A percentile compares a stretch with the other conserved stretches of the same genome.
Evolutionary conservation across 2,113 vertebrate species (phyloP).

Genomic region (Copsychus sechellarum): DNA sequence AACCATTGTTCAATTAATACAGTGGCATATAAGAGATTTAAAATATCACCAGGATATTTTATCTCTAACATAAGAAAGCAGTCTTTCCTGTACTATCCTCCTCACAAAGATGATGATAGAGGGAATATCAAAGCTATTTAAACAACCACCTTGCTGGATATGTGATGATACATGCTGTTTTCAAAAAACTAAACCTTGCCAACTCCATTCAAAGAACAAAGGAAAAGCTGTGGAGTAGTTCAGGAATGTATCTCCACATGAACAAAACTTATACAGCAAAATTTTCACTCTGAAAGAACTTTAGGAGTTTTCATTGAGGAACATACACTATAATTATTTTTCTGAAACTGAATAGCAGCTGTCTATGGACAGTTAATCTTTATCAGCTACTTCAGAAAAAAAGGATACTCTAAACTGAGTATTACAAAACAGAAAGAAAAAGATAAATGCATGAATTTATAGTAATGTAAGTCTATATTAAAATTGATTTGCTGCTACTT

Average conservation of each 20-base stretch:
- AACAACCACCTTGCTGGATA: not conserved
- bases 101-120: not conserved
- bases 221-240: not conserved
- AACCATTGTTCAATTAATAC: not conserved
- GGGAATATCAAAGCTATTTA: not conserved
- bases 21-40: not conserved
- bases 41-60: not conserved
- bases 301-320: not conserved
- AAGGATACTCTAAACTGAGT: not conserved
- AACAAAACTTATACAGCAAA: not conserved
- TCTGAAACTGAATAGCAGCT: not conserved
- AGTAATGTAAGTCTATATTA: not conserved
- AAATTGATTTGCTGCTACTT: not conserved
- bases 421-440: not conserved
- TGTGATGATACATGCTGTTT: rapidly evolving
- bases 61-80: not conserved
- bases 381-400: not conserved
- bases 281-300: not conserved
- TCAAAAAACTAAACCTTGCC: not conserved
- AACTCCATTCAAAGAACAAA: not conserved
- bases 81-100: not conserved
- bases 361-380: not conserved
- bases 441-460: not conserved
- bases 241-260: not conserved
- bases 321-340: not conserved